Base-by-base conservation (phyloP, 64 coral and sea anemone species). In the Montipora efflorescens region DNA sequence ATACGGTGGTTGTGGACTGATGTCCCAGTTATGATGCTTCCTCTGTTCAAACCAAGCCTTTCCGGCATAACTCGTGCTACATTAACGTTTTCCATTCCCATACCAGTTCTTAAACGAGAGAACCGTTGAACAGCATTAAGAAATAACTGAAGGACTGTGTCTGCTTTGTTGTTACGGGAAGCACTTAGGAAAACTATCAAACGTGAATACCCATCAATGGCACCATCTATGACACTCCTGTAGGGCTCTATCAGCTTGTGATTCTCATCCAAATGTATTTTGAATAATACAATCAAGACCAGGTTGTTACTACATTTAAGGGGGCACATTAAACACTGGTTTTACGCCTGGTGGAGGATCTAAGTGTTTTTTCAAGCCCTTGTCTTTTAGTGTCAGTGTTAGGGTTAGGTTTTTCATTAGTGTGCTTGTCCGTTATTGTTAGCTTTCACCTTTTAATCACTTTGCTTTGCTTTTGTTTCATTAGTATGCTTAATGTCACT, bases 171-270 rank as follows among this genome's bases (percentile, higher is more conserved):
- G 46, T 86, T 86, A 4, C 57, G 70, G 21, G 59, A 67, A 45
- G 59, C 61, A 67, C 21, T n/a, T 13, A 86, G 59, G 66, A 86
- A 86, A 14, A 86, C 82, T 20, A 59, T 67, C 36, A 86, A 21
- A 28, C 58, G 51, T 28, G 58, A 86, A 57, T 8, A 86, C 22
- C 82, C 82, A 86, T 86, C 82, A 5, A 86, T 86, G 59, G 57
- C 82, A 11, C 82, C 82, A 59, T 86, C 61, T 20, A 86, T 69
- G 36, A 86, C 82, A 45, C 66, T 67, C 1, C 82, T n/a, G 52
- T 92, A 92, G 46, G 90, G 80, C 6, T 92, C 80, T 14, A 92
- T 85, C 61, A 85, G 21, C 57, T 92, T 92, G 20, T 92, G 81
- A 53, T 92, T 47, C 45, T 80, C 81, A 85, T 92, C 90, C 76